Conservation (phyloP, 1,140 invertebrate genomes). For the Nasonia longicornis region DNA sequence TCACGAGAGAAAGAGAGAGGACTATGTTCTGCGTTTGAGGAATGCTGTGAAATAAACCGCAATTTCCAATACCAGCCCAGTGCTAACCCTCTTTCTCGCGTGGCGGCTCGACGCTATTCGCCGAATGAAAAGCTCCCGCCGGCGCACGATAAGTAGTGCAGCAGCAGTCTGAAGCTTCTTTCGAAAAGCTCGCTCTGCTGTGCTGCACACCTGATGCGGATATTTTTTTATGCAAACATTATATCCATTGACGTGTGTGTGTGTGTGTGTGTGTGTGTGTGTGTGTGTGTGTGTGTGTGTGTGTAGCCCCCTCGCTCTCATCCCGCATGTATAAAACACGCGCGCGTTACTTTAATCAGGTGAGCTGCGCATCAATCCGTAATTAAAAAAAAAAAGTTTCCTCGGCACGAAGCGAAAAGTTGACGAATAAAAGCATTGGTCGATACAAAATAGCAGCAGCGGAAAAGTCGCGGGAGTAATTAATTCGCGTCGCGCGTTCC, state of each 20-base stretch:
- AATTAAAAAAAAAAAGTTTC: not conserved
- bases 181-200: not conserved
- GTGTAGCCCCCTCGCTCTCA: not conserved
- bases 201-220: not conserved
- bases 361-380: not conserved
- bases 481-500: slow-evolving; percentile 44
- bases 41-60: slow-evolving; percentile 44
- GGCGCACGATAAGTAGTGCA: slow-evolving; percentile 31
- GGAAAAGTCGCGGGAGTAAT: slow-evolving; percentile 27
- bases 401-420: too few relatives aligned
- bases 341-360: not conserved
- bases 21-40: slow-evolving; percentile 33
- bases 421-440: slow-evolving; percentile 2
- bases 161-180: slow-evolving; percentile 1
- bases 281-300: not conserved
- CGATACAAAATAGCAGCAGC: slow-evolving; percentile 34
- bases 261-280: too few relatives aligned
- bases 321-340: too few relatives aligned
- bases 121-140: slow-evolving; percentile 28
- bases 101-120: slow-evolving; percentile 14
- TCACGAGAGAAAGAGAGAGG: not conserved
- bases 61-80: slow-evolving; percentile 31
- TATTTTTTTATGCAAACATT: slow-evolving; percentile 1
- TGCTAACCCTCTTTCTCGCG: slow-evolving; percentile 17
- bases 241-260: not conserved